Evolutionary conservation across 2,888 invertebrate species (phyloP).

Genomic region (Bimastos eiseni): DNA sequence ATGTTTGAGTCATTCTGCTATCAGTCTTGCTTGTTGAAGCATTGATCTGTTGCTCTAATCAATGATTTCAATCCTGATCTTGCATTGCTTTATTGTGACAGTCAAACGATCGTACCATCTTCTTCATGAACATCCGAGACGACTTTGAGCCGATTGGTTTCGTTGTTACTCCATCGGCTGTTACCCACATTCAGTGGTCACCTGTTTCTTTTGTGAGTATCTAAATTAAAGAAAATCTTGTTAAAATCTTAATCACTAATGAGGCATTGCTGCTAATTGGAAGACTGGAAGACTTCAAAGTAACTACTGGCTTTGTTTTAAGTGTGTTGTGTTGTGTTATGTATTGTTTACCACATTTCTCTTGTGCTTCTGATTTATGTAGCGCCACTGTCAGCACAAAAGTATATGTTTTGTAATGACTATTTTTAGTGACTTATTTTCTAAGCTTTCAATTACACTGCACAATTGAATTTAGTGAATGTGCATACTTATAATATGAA

Average conservation of each 20-base stretch:
- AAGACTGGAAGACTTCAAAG: no score
- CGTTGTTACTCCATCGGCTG: constrained; percentile 52
- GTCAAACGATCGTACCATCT: constrained; percentile 55
- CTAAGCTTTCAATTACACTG: not conserved
- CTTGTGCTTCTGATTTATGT: no score
- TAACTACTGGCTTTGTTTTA: no score
- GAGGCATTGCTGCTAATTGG: no score
- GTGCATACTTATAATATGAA: not conserved
- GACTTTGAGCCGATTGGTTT: constrained; percentile 61
- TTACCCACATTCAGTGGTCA: constrained; percentile 58
- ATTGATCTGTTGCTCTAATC: not conserved
- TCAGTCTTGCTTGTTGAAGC: not conserved
- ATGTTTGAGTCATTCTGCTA: not conserved
- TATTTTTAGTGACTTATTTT: constrained; percentile 14
- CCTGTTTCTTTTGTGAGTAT: constrained; percentile 57
- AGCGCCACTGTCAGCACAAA: no score
- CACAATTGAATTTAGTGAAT: not conserved
- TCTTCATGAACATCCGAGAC: constrained; percentile 57
- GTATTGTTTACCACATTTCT: no score
- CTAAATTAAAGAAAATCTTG: not conserved
- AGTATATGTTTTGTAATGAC: not conserved
- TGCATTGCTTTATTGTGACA: constrained; percentile 7
- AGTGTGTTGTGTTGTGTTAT: no score
- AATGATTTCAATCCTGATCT: not conserved
- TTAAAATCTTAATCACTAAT: no score